Evolutionary conservation across 2,888 invertebrate genomes (phyloP), one percentile per base, ranked within the genome.

Genomic region (Xanthia icteritia): DNA sequence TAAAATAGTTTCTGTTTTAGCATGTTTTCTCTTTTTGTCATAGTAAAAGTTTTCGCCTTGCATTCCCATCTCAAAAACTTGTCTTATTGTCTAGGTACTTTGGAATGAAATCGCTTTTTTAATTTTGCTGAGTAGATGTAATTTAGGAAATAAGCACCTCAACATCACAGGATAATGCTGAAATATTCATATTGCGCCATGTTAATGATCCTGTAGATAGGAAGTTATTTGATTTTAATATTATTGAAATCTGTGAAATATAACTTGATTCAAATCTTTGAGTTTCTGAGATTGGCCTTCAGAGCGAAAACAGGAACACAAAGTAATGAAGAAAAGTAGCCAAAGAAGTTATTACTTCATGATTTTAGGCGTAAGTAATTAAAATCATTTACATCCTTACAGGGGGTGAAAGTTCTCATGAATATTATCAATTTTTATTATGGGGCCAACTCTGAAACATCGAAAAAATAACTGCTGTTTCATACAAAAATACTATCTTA

Each of bases 371-470:
- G 20, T 51, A 51, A 54, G 20, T 54, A 54, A 23, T 54, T 23
- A 54, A 54, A 54, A 54, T 54, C 3, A 20, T 54, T 54, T 54
- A 23, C 2, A 20, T 68, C 2, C 1, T 67, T 31, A 11, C 20
- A 20, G 11, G 1, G 13, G 17, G 3, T 39, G 5, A 20, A 31
- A 31, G 20, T 75, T 20, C 4, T 67, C 15, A 48, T 8, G 15
- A 77, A 77, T 67, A 58, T 77, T n/a, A 39, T n/a, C 3, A 48
- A 58, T 1, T 77, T 77, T 58, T 48, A 6, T 2, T 48, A 17
- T 4, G 0, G 6, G 42, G n/a, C 6, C 9, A 17, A 31, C 5
- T n/a, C 31, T 1, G 1, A 23, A 64, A 42, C 27, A 45, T 13
- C 20, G 1, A 8, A 20, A 31, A 42, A 51, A 48, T 5, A n/a